phyloP scores from a whole-genome alignment of 2,888 invertebrate species.

The Branchellion lobata region DNA sequence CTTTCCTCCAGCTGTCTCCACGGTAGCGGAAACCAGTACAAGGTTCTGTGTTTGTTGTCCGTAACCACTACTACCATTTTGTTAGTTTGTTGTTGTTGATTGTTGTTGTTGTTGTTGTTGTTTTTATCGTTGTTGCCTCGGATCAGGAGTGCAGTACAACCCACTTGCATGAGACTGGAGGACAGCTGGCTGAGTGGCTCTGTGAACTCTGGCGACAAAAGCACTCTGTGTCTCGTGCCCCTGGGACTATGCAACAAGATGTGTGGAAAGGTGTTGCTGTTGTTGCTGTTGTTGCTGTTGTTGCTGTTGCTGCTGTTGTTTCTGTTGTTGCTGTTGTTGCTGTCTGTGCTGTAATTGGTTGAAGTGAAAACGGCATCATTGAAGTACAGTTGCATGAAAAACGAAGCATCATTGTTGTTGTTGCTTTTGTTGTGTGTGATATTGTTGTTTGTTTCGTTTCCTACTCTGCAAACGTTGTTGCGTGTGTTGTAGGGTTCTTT shows the following conservation, averaged over 20 bases:
- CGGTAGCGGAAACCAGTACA: conserved; percentile 3
- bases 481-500: neutral
- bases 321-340: no score
- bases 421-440: neutral
- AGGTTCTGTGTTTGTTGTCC: conserved; percentile 21
- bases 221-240: neutral
- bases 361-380: no score
- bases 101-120: neutral
- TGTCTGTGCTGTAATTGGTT: no score
- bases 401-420: no score
- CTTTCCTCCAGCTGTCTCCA: conserved; percentile 8
- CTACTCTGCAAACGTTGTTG: neutral
- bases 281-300: neutral
- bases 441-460: neutral
- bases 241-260: neutral
- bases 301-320: neutral
- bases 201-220: conserved; percentile 16
- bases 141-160: neutral
- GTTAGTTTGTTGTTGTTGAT: neutral
- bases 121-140: neutral
- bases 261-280: neutral
- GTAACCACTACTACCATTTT: neutral
- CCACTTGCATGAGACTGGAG: conserved; percentile 12
- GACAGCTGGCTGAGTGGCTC: neutral
- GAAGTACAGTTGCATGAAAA: no score